Evolutionary conservation across 2,888 invertebrate genomes (phyloP).

Genomic region (Hyposoter didymator): DNA sequence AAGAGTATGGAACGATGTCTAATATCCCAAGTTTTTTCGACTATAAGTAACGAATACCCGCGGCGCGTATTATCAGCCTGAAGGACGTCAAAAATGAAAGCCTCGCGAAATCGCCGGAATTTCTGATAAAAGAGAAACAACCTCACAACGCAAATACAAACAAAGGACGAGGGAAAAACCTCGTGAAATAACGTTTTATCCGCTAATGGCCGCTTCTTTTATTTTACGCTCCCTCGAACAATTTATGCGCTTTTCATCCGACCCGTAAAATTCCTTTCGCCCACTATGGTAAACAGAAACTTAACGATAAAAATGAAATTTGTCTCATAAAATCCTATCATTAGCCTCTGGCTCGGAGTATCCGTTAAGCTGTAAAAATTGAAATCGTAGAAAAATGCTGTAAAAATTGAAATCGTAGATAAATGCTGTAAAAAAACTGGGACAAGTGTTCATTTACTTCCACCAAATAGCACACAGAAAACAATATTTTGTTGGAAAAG

Average conservation of each 20-base stretch:
- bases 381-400: too few relatives aligned
- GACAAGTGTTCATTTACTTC: too few relatives aligned
- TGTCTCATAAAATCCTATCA: background rate
- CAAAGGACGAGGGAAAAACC: background rate
- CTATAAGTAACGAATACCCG: background rate
- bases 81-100: conserved; percentile 16
- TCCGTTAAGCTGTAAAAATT: background rate
- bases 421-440: too few relatives aligned
- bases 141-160: background rate
- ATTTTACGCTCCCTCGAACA: background rate
- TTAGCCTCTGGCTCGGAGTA: background rate
- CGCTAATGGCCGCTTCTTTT: background rate
- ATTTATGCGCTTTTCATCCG: background rate
- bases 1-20: conserved; percentile 11
- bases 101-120: background rate
- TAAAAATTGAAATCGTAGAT: too few relatives aligned
- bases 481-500: too few relatives aligned
- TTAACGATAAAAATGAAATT: background rate
- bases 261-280: background rate
- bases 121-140: background rate
- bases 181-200: conserved; percentile 5
- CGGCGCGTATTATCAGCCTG: background rate
- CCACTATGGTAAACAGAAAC: background rate
- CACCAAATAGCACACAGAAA: too few relatives aligned
- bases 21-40: conserved; percentile 3